phyloP scores from a whole-genome alignment of 2,113 vertebrate species.

The Candoia aspera region DNA sequence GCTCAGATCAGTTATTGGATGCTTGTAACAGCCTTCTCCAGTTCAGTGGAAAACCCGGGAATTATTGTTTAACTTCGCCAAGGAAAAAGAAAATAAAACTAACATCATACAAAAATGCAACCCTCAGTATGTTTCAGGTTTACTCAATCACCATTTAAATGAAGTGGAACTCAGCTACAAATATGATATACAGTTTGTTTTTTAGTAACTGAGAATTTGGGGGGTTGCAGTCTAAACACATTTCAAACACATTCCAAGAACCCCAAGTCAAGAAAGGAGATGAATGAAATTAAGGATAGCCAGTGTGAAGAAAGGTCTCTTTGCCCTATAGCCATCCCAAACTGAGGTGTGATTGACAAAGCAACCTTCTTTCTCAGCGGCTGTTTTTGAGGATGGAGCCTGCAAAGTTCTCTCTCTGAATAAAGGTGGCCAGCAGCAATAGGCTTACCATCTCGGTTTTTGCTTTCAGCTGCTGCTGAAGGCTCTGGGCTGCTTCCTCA shows the following conservation, averaged over 20 bases:
- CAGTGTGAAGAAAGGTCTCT: neutral
- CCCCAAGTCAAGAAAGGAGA: neutral
- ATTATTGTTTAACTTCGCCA: neutral
- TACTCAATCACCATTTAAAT: neutral
- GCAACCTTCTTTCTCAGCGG: neutral
- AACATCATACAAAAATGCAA: neutral
- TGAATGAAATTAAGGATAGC: neutral
- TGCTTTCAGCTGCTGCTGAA: constrained; percentile 44
- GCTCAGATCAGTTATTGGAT: neutral
- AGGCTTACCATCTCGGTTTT: constrained; percentile 50
- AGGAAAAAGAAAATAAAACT: neutral
- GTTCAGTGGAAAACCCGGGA: neutral
- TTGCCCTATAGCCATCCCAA: neutral
- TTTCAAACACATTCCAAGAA: neutral
- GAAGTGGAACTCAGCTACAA: neutral
- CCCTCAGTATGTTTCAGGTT: neutral
- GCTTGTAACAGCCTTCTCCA: neutral
- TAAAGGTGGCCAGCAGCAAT: neutral
- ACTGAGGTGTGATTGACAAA: neutral
- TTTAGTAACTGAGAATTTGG: neutral
- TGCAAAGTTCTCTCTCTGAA: neutral
- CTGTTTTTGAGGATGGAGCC: neutral
- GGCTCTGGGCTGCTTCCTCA: constrained; percentile 13
- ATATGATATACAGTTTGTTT: neutral
- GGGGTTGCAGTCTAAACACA: neutral